These are phyloP conservation scores for Holotrichia oblita DNA, from an alignment of 1,140 invertebrate genomes.

Conservation along the genomic window DNA sequence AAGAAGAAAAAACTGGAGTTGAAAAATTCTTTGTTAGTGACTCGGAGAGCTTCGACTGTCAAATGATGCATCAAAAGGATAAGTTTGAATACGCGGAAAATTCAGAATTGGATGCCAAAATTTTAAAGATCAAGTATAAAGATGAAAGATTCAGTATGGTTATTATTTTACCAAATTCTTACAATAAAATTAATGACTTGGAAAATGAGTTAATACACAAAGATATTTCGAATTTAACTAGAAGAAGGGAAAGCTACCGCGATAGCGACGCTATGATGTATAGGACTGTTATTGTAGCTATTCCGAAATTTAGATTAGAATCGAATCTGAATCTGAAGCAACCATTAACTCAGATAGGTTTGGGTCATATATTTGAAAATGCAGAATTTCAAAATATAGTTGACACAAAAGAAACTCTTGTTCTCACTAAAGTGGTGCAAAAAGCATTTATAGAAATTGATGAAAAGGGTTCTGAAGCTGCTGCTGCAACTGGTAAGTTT, in stretches of 20 bases:
- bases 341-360: constrained; percentile 58
- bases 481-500: neutral
- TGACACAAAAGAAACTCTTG: neutral
- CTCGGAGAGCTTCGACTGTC: constrained; percentile 60
- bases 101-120: constrained; percentile 63
- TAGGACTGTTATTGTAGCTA: constrained; percentile 50
- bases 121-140: constrained; percentile 68
- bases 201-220: constrained; percentile 49
- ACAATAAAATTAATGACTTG: constrained; percentile 63
- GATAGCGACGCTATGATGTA: constrained; percentile 31
- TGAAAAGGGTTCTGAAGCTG: neutral
- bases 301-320: constrained; percentile 63
- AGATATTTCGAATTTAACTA: neutral
- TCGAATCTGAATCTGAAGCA: constrained; percentile 58
- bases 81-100: constrained; percentile 65
- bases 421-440: neutral
- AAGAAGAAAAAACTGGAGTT: constrained; percentile 59
- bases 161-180: constrained; percentile 72
- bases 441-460: neutral
- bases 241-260: too few relatives aligned
- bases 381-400: neutral
- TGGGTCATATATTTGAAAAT: neutral
- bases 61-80: constrained; percentile 70
- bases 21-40: constrained; percentile 61
- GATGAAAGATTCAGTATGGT: constrained; percentile 69